Percentiles rank a stretch among this genome's conserved stretches.
These are phyloP conservation scores for Tolmerus cingulatus DNA, from an alignment of 2,888 invertebrate species.

Conservation along the genomic window DNA sequence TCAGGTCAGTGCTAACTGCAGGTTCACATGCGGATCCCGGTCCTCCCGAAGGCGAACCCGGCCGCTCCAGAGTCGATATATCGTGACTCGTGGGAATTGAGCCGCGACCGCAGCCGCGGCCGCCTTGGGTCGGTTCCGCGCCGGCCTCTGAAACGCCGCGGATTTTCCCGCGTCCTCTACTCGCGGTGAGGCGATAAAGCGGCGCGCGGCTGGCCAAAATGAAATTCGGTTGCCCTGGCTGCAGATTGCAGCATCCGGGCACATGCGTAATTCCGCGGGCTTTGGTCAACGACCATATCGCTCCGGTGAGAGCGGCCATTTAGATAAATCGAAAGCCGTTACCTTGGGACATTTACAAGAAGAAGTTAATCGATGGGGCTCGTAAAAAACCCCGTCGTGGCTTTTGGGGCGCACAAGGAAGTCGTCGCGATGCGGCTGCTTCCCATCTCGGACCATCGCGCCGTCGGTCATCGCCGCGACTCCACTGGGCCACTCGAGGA, in stretches of 20 bases:
- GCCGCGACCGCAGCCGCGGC: not conserved
- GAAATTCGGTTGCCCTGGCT: not conserved
- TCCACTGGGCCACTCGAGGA: not conserved
- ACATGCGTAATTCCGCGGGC: slow-evolving; percentile 10
- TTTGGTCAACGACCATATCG: not conserved
- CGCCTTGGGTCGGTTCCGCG: not conserved
- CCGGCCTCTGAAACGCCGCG: not conserved
- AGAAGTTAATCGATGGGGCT: slow-evolving; percentile 12
- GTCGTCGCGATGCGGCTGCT: not conserved
- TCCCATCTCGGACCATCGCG: not conserved
- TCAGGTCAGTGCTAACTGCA: slow-evolving; percentile 43
- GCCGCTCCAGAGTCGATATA: not conserved
- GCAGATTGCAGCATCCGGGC: slow-evolving; percentile 11
- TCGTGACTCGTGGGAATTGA: slow-evolving; percentile 16
- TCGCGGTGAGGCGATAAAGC: not conserved
- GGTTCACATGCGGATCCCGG: not conserved
- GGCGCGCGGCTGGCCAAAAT: not conserved
- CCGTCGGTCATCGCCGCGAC: not conserved
- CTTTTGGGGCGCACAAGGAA: not conserved
- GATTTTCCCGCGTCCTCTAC: not conserved
- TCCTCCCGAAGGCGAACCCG: not conserved
- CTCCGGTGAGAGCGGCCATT: not conserved
- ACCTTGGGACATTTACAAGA: slow-evolving; percentile 5
- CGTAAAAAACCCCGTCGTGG: not conserved
- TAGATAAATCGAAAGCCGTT: slow-evolving; percentile 22